Evolutionary conservation across 2,888 invertebrate genomes (phyloP).

Genomic region (Achlya flavicornis): DNA sequence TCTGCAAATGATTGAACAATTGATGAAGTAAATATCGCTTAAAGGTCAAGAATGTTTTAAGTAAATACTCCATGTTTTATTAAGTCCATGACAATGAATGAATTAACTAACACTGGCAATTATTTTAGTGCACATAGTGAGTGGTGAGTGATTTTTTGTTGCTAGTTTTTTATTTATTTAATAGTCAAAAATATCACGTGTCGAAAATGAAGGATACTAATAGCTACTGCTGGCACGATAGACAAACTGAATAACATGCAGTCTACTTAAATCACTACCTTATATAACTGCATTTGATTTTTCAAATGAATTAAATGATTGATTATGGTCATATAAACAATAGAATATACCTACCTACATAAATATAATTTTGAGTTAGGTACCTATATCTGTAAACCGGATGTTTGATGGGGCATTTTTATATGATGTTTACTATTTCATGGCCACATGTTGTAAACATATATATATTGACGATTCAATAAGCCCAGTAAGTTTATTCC

Average conservation of each 20-base stretch:
- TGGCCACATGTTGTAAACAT: too few species aligned
- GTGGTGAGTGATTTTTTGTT: neutral
- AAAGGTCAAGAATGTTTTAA: neutral
- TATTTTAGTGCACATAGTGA: neutral
- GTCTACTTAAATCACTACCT: too few species aligned
- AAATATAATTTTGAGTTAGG: neutral
- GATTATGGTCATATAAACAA: too few species aligned
- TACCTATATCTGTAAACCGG: neutral
- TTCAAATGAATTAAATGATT: too few species aligned
- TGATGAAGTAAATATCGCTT: neutral
- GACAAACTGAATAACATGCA: too few species aligned
- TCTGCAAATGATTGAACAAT: constrained; percentile 27
- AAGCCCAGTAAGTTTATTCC: too few species aligned
- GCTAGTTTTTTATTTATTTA: neutral
- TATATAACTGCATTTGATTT: too few species aligned
- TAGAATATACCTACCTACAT: neutral
- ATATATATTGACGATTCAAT: too few species aligned
- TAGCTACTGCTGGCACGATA: too few species aligned
- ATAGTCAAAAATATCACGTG: neutral
- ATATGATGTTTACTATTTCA: neutral
- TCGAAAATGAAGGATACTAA: neutral
- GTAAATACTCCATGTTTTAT: constrained; percentile 1
- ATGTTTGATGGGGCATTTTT: neutral
- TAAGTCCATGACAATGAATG: neutral
- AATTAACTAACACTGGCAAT: neutral